phyloP scores from a whole-genome alignment of 2,797 vertebrate species.

The Syndactyla subalaris region DNA sequence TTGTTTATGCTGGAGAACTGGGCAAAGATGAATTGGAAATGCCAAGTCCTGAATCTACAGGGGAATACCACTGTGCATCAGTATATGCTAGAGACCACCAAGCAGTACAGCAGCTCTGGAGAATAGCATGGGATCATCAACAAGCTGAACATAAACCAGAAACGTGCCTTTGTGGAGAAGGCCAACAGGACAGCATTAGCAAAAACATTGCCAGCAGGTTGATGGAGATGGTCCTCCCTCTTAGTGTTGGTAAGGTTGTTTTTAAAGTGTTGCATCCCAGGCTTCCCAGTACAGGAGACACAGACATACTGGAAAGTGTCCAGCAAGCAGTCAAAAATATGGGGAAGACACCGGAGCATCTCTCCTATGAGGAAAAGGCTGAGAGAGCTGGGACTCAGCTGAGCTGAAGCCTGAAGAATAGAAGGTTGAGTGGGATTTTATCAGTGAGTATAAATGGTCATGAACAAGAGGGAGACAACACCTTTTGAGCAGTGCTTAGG shows the following conservation, averaged over 20 bases:
- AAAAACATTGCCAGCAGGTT: background rate
- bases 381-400: background rate
- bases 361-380: background rate
- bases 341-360: background rate
- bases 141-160: background rate
- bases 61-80: background rate
- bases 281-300: background rate
- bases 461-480: background rate
- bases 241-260: background rate
- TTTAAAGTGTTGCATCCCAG: background rate
- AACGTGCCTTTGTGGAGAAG: background rate
- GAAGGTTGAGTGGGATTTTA: background rate
- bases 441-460: background rate
- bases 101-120: background rate
- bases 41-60: background rate
- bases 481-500: background rate
- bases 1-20: background rate
- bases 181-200: background rate
- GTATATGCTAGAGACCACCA: background rate
- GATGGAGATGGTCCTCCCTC: background rate
- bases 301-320: background rate
- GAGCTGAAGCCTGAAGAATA: background rate
- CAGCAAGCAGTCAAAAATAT: rapidly evolving
- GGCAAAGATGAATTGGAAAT: background rate
- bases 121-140: background rate